These are phyloP conservation scores for Brienomyrus brachyistius DNA, from an alignment of 2,113 vertebrate species.

Conservation along the genomic window DNA sequence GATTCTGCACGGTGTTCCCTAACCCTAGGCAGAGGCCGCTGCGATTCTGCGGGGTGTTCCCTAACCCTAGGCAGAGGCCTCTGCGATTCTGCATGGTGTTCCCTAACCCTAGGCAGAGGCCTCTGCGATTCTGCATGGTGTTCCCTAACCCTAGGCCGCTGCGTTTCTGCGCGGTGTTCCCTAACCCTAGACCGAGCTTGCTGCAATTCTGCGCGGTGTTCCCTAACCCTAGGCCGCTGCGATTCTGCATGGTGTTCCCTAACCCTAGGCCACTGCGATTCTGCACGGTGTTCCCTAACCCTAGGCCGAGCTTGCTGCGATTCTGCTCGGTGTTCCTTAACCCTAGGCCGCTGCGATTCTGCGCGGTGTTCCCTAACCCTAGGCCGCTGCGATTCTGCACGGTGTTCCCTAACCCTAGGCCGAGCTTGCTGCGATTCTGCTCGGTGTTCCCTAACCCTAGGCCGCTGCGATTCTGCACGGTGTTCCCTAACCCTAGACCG, in stretches of 20 bases:
- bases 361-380: not conserved
- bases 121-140: not conserved
- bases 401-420: not conserved
- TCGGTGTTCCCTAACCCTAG: no score
- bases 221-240: no score
- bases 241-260: not conserved
- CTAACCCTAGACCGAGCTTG: not conserved
- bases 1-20: not conserved
- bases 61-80: not conserved
- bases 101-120: not conserved
- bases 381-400: accelerated
- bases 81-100: accelerated
- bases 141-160: not conserved
- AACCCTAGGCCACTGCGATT: no score
- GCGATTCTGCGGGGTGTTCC: not conserved
- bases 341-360: not conserved
- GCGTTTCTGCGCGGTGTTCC: not conserved
- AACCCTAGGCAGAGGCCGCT: not conserved
- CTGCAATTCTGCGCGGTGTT: no score
- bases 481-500: not conserved
- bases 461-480: no score
- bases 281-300: no score
- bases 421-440: accelerated
- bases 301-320: no score
- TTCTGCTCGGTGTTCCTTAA: not conserved